A percentile compares a stretch with the other conserved stretches of the same genome.
Evolutionary conservation across 1,140 invertebrate genomes (phyloP).

Genomic region (Neodiprion lecontei): DNA sequence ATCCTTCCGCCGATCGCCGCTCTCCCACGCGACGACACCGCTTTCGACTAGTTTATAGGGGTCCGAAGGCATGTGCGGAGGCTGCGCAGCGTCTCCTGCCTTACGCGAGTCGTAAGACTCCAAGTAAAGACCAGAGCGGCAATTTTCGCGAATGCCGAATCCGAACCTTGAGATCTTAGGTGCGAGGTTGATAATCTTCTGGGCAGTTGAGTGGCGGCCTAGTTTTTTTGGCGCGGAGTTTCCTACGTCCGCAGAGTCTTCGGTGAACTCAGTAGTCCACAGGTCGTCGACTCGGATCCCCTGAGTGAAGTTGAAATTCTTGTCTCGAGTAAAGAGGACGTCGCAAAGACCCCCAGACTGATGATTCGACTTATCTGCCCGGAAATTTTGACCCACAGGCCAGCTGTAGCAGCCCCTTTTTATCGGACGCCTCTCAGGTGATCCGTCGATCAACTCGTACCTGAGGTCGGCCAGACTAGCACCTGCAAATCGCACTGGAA

Average conservation of each 20-base stretch:
- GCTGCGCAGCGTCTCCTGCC: slow-evolving; percentile 25
- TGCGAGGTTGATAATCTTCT: slow-evolving; percentile 14
- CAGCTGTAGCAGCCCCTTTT: slow-evolving; percentile 31
- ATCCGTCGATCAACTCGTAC: slow-evolving; percentile 18
- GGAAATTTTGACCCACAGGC: slow-evolving; percentile 25
- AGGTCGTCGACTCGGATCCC: background rate
- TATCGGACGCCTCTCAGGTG: background rate
- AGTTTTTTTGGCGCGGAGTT: background rate
- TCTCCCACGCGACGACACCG: slow-evolving; percentile 51
- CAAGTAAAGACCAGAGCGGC: slow-evolving; percentile 53
- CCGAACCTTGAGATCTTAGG: slow-evolving; percentile 56
- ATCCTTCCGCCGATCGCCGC: slow-evolving; percentile 7
- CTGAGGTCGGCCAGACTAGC: slow-evolving; percentile 33
- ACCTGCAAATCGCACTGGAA: slow-evolving; percentile 39
- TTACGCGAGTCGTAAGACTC: slow-evolving; percentile 37
- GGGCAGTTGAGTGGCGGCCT: slow-evolving; percentile 13
- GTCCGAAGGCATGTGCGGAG: slow-evolving; percentile 21
- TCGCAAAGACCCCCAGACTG: slow-evolving; percentile 33
- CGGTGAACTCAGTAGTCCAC: background rate
- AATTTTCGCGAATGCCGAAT: slow-evolving; percentile 59
- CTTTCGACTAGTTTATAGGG: slow-evolving; percentile 44
- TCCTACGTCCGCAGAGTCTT: background rate
- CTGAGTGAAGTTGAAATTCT: slow-evolving; percentile 5
- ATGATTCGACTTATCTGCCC: background rate
- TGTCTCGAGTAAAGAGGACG: slow-evolving; percentile 36